These are phyloP conservation scores for Gymnocypris eckloni DNA, from an alignment of 2,797 vertebrate species.

Conservation along the genomic window DNA sequence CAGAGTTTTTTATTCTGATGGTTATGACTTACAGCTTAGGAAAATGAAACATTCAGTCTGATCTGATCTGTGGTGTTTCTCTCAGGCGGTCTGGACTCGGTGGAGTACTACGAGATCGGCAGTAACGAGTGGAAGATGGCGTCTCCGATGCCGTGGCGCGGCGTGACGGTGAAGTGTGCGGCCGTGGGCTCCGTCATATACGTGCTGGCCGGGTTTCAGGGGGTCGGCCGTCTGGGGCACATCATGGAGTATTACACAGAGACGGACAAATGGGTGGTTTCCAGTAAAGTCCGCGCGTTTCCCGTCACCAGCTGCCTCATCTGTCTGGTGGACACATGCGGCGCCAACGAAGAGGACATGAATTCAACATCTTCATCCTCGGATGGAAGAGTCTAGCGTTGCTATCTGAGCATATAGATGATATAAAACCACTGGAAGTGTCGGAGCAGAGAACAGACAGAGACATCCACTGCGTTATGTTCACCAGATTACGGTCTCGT, in stretches of 20 bases:
- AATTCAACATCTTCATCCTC: slow-evolving; percentile 62
- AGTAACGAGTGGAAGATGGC: slow-evolving; percentile 93
- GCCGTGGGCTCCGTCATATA: slow-evolving; percentile 92
- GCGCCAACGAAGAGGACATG: slow-evolving; percentile 92
- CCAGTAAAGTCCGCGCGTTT: slow-evolving; percentile 93
- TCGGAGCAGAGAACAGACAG: background rate
- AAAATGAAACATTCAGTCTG: too few species aligned
- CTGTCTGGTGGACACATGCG: slow-evolving; percentile 96
- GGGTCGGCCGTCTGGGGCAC: slow-evolving; percentile 92
- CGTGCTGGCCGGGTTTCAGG: slow-evolving; percentile 95
- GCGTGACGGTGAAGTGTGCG: slow-evolving; percentile 95
- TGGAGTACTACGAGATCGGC: slow-evolving; percentile 95
- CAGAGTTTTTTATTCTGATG: too few species aligned
- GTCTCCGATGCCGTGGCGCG: slow-evolving; percentile 94
- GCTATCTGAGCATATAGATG: background rate
- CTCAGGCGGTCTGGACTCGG: slow-evolving; percentile 92
- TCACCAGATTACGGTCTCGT: background rate
- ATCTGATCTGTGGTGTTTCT: background rate
- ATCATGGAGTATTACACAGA: slow-evolving; percentile 95
- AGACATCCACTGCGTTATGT: background rate
- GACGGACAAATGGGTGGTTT: slow-evolving; percentile 93
- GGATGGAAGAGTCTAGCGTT: slow-evolving; percentile 7
- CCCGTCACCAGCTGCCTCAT: slow-evolving; percentile 97
- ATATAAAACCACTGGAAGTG: background rate
- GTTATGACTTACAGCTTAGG: too few species aligned